phyloP scores from a whole-genome alignment of 2,113 vertebrate species.

The Glareola pratincola region DNA sequence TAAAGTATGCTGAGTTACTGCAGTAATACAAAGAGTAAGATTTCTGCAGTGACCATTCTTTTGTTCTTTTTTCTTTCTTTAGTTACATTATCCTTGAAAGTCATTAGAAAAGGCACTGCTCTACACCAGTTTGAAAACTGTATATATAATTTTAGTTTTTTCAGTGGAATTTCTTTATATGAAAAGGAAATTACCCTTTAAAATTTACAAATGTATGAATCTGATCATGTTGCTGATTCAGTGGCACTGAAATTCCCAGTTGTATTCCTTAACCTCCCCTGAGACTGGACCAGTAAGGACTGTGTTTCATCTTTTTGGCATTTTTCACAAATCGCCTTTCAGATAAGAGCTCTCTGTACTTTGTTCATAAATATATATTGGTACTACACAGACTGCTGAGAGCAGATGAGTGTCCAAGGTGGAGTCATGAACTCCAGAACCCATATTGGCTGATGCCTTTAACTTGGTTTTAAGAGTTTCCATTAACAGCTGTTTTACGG shows the following conservation, averaged over 20 bases:
- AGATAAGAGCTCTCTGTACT: not conserved
- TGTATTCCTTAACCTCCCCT: not conserved
- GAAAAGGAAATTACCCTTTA: not conserved
- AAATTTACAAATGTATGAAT: not conserved
- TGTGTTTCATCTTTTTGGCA: not conserved
- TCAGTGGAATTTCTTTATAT: not conserved
- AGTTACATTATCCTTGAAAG: not conserved
- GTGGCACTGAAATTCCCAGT: not conserved
- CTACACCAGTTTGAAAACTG: not conserved
- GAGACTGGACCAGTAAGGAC: accelerated
- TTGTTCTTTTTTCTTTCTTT: not conserved
- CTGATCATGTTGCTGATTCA: not conserved
- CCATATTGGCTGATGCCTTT: not conserved
- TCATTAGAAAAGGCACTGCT: not conserved
- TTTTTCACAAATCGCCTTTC: not conserved
- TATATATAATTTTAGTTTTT: not conserved
- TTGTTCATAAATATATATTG: not conserved
- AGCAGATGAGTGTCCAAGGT: not conserved
- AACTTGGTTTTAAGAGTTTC: not conserved
- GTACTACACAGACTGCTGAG: not conserved
- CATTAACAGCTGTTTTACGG: accelerated
- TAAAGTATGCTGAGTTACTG: not conserved
- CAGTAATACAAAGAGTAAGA: not conserved
- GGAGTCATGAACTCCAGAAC: not conserved
- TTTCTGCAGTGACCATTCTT: not conserved